phyloP scores from a whole-genome alignment of 2,888 invertebrate genomes.

The Erebia aethiops region DNA sequence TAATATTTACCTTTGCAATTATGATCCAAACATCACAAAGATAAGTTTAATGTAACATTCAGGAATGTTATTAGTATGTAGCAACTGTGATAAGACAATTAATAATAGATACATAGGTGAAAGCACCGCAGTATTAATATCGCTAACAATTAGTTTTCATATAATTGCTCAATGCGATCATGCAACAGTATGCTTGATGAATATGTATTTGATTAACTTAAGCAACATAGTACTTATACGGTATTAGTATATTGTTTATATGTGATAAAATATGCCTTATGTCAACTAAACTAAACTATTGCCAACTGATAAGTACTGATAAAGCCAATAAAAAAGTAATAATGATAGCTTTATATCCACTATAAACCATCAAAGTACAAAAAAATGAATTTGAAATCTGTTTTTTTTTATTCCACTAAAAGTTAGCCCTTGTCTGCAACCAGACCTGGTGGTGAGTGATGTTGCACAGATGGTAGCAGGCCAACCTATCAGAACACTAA shows the following conservation, averaged over 20 bases:
- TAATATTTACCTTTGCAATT: neutral
- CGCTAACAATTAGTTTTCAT: conserved; percentile 15
- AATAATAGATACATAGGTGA: neutral
- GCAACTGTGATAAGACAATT: neutral
- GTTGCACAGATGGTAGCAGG: too few species aligned
- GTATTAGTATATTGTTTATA: neutral
- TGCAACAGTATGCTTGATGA: conserved; percentile 13
- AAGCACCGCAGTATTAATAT: conserved; percentile 7
- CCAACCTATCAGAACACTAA: too few species aligned
- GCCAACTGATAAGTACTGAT: too few species aligned
- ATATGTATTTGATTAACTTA: conserved; percentile 13
- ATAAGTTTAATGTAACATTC: neutral
- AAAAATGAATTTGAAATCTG: too few species aligned
- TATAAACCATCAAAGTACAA: too few species aligned
- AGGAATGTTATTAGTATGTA: neutral
- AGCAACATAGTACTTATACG: conserved; percentile 3
- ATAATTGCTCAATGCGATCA: conserved; percentile 18
- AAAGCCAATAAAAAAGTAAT: too few species aligned
- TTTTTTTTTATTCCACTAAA: too few species aligned
- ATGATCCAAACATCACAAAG: neutral
- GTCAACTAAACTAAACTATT: too few species aligned
- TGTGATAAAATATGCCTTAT: neutral
- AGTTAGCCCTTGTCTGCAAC: too few species aligned
- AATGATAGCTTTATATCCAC: too few species aligned
- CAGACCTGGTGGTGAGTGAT: too few species aligned